Conservation (phyloP, 2,113 vertebrate genomes). For the Melospiza georgiana region DNA sequence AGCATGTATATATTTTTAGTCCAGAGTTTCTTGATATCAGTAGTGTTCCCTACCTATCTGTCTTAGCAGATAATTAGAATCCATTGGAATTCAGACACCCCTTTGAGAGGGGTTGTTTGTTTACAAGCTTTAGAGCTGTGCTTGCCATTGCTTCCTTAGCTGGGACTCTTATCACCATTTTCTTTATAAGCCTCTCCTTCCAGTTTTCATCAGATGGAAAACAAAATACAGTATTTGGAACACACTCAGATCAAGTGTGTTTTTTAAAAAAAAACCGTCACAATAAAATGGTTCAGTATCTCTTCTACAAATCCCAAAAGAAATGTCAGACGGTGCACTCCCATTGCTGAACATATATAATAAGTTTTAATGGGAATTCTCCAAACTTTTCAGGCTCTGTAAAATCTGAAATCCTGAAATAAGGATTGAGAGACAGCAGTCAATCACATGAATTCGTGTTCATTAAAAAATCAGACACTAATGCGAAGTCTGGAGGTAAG, state of each 20-base stretch:
- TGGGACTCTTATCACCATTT: neutral
- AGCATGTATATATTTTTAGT: neutral
- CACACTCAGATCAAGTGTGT: neutral
- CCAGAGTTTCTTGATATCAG: neutral
- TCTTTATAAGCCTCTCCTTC: neutral
- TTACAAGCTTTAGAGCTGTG: neutral
- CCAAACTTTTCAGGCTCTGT: neutral
- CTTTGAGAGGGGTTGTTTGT: neutral
- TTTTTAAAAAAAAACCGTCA: neutral
- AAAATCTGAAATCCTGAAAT: neutral
- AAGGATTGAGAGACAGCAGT: neutral
- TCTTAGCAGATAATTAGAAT: constrained; percentile 32
- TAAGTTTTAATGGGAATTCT: neutral
- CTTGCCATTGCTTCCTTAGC: neutral
- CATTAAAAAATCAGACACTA: accelerated
- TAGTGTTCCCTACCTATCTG: neutral
- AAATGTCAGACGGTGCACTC: neutral
- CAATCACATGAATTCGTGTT: accelerated
- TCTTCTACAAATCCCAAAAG: neutral
- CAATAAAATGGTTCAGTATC: neutral
- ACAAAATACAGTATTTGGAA: neutral
- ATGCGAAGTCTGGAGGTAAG: accelerated
- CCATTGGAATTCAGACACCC: neutral
- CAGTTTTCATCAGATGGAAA: neutral
- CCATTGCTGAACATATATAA: neutral